Evolutionary conservation across 37 sponge, comb jelly and placozoan genomes (phyloP), one percentile per base, ranked within the genome.

Genomic region (Cladorhizidae sp.): DNA sequence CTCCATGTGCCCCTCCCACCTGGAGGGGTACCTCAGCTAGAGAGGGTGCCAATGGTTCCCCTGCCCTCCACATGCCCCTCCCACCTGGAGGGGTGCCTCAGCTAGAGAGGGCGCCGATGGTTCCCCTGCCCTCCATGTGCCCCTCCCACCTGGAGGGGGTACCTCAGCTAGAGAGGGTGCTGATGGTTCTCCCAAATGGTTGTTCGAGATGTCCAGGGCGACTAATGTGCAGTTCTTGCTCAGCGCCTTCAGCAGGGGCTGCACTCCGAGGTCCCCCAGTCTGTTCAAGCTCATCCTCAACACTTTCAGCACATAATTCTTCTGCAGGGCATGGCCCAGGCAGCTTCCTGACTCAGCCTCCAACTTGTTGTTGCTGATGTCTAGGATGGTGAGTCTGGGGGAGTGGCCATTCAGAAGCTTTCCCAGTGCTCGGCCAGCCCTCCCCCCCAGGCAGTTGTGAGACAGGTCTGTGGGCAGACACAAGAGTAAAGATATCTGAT

Each of bases 381-480:
- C 72, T 20, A 97, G 70, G 9, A 71, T 56, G 14, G 80, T 62
- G 45, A 97, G 81, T 26, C 17, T 23, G n/a, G 73, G 64, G 35
- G 64, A 75, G 85, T 85, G 93, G 36, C 86, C 92, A 69, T 86
- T 85, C 35, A 97, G 72, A 23, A 97, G 80, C 50, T 97, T 97
- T 11, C 95, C 95, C 22, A 95, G 56, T n/a, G 98, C 98, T 36
- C 98, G 75, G 9, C 90, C 95, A 11, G 88, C 77, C 32, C 90
- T 77, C 45, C 92, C 92, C 9, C 84, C 80, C 22, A 97, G 73
- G 28, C 74, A 81, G 72, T 97, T 97, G 54, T 97, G 93, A 23
- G 98, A 97, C 38, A 97, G 68, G 83, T 97, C 98, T 89, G 83
- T 9, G n/a, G n/a, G n/a, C n/a, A n/a, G n/a, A n/a, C n/a, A n/a